phyloP scores from a whole-genome alignment of 2,113 vertebrate genomes.

The Tragelaphus buxtoni region DNA sequence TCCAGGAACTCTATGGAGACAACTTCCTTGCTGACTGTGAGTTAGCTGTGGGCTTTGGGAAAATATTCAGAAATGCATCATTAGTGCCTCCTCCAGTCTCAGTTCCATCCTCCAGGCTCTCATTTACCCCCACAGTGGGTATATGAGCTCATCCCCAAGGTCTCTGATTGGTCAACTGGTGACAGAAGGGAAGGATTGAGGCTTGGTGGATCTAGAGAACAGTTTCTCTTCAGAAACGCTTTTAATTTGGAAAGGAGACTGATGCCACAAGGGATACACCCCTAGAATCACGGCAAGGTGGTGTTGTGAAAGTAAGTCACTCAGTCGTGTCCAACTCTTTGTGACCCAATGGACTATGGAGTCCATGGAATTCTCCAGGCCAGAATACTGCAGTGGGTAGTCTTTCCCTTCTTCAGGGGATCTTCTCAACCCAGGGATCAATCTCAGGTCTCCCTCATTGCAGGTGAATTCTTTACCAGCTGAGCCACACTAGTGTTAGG shows the following conservation, averaged over 20 bases:
- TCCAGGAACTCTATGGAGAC: conserved; percentile 41
- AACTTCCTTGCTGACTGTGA: background rate
- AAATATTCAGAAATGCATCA: background rate
- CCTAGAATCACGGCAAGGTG: accelerated
- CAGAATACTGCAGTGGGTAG: too few species aligned
- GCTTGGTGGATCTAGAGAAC: background rate
- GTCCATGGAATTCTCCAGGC: too few species aligned
- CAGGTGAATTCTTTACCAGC: too few species aligned
- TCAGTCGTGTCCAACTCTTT: too few species aligned
- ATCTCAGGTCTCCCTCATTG: too few species aligned
- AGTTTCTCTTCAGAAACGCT: background rate
- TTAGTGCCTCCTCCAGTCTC: too few species aligned
- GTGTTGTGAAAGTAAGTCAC: too few species aligned
- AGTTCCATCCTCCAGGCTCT: background rate
- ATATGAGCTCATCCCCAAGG: too few species aligned
- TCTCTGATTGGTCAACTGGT: background rate
- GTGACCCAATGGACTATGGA: too few species aligned
- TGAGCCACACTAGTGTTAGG: background rate
- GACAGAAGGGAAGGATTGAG: background rate
- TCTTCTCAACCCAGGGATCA: too few species aligned
- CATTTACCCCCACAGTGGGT: accelerated
- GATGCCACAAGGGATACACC: background rate
- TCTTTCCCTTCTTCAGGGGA: too few species aligned
- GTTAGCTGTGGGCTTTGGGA: background rate
- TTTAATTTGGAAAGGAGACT: background rate